These are phyloP conservation scores for Myathropa florea DNA, from an alignment of 2,888 invertebrate species.

Conservation along the genomic window DNA sequence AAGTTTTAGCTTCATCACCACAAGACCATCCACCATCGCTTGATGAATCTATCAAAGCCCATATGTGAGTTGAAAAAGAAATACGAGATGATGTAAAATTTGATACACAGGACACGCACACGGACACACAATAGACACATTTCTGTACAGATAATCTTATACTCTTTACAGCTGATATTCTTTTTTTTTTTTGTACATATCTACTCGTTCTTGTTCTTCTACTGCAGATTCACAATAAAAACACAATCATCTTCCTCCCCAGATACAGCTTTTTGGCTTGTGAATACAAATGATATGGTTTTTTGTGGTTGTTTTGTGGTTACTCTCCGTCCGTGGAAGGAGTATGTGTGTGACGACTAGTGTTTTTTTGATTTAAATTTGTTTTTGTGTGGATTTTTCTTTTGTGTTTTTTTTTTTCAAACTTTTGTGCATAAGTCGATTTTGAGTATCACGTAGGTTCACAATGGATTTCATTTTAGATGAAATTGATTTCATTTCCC, in stretches of 20 bases:
- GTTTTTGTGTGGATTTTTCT: neutral
- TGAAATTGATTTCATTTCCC: neutral
- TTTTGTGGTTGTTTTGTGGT: slow-evolving; percentile 19
- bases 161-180: neutral
- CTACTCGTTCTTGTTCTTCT: slow-evolving; percentile 4
- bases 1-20: slow-evolving; percentile 72
- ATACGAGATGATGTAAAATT: slow-evolving; percentile 45
- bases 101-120: slow-evolving; percentile 4
- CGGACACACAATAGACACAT: slow-evolving; percentile 2
- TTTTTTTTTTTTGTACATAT: slow-evolving; percentile 1
- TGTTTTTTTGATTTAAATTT: no score
- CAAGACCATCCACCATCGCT: slow-evolving; percentile 65
- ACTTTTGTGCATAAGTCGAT: neutral
- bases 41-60: slow-evolving; percentile 78
- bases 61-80: slow-evolving; percentile 78
- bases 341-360: slow-evolving; percentile 1
- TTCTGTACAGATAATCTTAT: neutral
- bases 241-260: slow-evolving; percentile 5
- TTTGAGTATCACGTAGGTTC: neutral
- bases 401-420: neutral
- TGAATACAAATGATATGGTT: slow-evolving; percentile 36
- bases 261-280: slow-evolving; percentile 37
- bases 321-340: neutral
- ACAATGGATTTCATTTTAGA: neutral
- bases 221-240: slow-evolving; percentile 1